Evolutionary conservation across 2,113 vertebrate genomes (phyloP).

Genomic region (Scortum barcoo): DNA sequence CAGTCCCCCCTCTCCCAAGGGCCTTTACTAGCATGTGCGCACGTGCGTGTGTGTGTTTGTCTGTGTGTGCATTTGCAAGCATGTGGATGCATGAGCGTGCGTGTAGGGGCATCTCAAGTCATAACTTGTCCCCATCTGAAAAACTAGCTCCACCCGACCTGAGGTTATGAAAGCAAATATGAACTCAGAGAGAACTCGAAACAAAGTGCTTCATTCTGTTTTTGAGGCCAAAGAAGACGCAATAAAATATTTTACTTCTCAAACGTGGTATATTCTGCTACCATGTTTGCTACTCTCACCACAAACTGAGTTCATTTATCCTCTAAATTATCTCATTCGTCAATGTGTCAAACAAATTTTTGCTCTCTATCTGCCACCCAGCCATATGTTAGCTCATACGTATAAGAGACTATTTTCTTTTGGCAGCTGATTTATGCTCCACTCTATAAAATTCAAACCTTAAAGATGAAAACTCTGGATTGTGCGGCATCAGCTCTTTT

Average conservation of each 20-base stretch:
- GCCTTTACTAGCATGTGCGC: slow-evolving; percentile 4
- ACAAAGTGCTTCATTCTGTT: slow-evolving; percentile 48
- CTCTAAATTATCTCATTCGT: background rate
- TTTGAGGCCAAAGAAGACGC: slow-evolving; percentile 71
- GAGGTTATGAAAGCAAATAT: slow-evolving; percentile 75
- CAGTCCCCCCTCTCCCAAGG: slow-evolving; percentile 51
- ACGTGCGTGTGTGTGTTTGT: slow-evolving; percentile 27
- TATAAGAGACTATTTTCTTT: background rate
- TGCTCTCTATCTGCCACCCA: background rate
- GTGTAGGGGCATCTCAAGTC: slow-evolving; percentile 45
- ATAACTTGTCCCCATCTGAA: slow-evolving; percentile 33
- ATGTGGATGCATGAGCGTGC: slow-evolving; percentile 14
- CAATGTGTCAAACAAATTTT: background rate
- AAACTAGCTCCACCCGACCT: slow-evolving; percentile 51
- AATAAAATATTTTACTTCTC: slow-evolving; percentile 35
- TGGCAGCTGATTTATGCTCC: slow-evolving; percentile 10
- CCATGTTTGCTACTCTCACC: slow-evolving; percentile 34
- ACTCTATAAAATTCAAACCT: background rate
- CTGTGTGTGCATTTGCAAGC: slow-evolving; percentile 24
- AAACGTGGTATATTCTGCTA: slow-evolving; percentile 31
- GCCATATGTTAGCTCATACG: background rate
- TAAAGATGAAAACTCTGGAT: slow-evolving; percentile 6
- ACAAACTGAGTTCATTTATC: background rate
- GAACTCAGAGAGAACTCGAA: slow-evolving; percentile 3
- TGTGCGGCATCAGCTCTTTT: background rate